phyloP scores from a whole-genome alignment of 2,113 vertebrate species.

The Stomatorhinus ivindoensis region DNA sequence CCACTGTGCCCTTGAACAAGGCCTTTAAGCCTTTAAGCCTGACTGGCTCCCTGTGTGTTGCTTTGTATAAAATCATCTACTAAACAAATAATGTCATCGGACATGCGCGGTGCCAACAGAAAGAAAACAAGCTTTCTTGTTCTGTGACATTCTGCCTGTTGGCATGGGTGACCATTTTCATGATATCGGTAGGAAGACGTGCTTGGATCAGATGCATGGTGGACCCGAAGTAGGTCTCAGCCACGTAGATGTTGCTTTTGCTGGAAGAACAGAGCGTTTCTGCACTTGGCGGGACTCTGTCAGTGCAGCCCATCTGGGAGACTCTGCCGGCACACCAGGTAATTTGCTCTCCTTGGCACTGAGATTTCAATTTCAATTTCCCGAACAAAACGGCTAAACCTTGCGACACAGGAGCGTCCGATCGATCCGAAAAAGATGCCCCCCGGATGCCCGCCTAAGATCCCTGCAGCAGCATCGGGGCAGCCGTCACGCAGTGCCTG shows the following conservation, averaged over 20 bases:
- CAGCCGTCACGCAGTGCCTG: slow-evolving; percentile 3
- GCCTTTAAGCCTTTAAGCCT: not conserved
- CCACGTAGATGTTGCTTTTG: not conserved
- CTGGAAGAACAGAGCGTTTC: not conserved
- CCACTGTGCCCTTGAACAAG: not conserved
- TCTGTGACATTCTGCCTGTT: slow-evolving; percentile 61
- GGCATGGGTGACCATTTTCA: slow-evolving; percentile 41
- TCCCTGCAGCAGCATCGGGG: not conserved
- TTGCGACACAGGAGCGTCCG: not conserved
- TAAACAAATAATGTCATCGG: not conserved
- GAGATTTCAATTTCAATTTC: not conserved
- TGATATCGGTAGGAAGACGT: slow-evolving; percentile 52
- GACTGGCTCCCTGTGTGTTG: not conserved
- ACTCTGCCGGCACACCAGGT: not conserved
- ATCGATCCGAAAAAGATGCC: not conserved
- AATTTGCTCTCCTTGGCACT: not conserved
- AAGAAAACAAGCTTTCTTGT: slow-evolving; percentile 42
- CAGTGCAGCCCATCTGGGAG: not conserved
- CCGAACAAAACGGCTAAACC: not conserved
- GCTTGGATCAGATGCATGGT: slow-evolving; percentile 37
- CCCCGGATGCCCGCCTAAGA: not conserved
- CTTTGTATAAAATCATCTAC: not conserved
- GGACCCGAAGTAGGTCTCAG: not conserved
- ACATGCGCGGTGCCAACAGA: not conserved
- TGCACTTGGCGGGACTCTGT: not conserved